Base-by-base conservation (phyloP, 2,888 invertebrate genomes). In the Chaetogeoica ovagalla region DNA sequence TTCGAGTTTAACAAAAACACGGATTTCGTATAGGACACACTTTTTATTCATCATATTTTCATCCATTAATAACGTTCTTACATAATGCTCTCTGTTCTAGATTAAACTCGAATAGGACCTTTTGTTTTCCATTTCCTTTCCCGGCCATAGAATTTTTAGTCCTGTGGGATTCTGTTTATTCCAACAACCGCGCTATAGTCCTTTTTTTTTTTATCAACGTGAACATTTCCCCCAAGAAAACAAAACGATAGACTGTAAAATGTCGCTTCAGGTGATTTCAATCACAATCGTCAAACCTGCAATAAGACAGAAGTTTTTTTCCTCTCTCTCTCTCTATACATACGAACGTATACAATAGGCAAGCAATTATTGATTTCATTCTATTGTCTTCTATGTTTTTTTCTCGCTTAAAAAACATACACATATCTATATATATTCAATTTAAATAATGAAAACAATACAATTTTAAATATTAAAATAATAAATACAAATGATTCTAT, bases 211-310 rank as follows among this genome's bases (percentile, higher is more conserved):
- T 52, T 37, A 52, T 30, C 59, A 52, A 60, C 57, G 17, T 19
- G 43, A 75, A 68, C 37, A 60, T 52, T 69, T 62, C 52, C 48
- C 69, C 0, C 9, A 37, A 48, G 52, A 37, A 68, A 68, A 77
- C 48, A 77, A 48, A 69, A 69, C 60, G 48, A 69, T 69, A 69
- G 11, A 76, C 60, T 60, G 52, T 69, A 76, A 76, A 60, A 30
- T 30, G 8, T 76, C 21, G 69, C 68, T 69, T 76, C 60, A 60
- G 59, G 60, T 76, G 69, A 68, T 69, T 69, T 76, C 68, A 69
- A 76, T 69, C 57, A 75, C 57, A 75, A 57, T 57, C 57, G 43
- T 66, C 65, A 43, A 43, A 66, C 57, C 57, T n/a, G n/a, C n/a
- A 23, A 11, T 65, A 59, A 21, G 37, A 57, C 74, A 74, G 23